Conservation (phyloP, 2,797 vertebrate species). For the Neosilurus hyrtlii region DNA sequence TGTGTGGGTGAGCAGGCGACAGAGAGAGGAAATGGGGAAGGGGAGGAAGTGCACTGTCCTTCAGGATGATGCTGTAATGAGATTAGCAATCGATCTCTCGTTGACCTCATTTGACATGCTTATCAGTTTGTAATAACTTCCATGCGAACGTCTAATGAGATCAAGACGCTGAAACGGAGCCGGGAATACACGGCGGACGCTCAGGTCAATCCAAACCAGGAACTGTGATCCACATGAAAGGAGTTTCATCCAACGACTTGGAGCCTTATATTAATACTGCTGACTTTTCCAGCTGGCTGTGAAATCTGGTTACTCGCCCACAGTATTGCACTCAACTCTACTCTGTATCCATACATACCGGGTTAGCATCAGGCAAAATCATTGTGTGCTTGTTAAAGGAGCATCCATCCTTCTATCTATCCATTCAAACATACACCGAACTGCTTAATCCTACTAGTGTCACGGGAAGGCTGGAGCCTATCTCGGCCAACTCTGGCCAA, state of each 20-base stretch:
- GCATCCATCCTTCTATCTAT: neutral
- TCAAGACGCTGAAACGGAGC: conserved; percentile 61
- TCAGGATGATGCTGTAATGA: conserved; percentile 68
- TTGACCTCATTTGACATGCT: conserved; percentile 76
- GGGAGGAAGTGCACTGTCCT: conserved; percentile 53
- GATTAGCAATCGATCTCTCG: conserved; percentile 78
- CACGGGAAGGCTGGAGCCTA: no score
- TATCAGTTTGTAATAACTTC: conserved; percentile 76
- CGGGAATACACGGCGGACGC: neutral
- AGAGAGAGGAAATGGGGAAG: neutral
- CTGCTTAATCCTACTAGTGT: no score
- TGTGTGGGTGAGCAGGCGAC: neutral
- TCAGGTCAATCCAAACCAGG: neutral
- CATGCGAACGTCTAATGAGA: conserved; percentile 70
- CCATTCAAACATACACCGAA: no score
- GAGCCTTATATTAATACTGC: neutral
- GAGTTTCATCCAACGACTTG: neutral
- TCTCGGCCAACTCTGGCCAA: no score
- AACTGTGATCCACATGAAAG: neutral
- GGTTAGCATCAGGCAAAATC: neutral
- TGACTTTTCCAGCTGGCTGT: neutral
- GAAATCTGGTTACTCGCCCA: neutral
- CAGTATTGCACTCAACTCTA: no score
- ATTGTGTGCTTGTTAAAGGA: neutral
- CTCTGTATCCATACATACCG: no score